phyloP scores from a whole-genome alignment of 1,140 invertebrate genomes.

The Macrotrachela quadricornifera region DNA sequence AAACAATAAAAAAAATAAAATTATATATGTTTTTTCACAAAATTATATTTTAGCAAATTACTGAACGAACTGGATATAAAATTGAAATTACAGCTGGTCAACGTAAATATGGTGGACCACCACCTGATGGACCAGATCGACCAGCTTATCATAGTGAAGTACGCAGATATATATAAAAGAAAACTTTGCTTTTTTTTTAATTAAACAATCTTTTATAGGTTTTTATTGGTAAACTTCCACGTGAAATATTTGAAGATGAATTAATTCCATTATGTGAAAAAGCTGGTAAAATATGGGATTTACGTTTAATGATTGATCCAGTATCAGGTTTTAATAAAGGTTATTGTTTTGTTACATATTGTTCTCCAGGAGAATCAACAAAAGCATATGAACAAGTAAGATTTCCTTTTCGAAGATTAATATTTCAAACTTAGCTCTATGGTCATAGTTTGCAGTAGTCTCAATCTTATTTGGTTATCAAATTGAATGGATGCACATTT shows the following conservation, averaged over 20 bases:
- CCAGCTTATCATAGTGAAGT: slow-evolving; percentile 17
- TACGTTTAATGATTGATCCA: slow-evolving; percentile 84
- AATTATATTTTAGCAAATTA: slow-evolving; percentile 39
- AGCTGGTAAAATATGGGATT: slow-evolving; percentile 89
- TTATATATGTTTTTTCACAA: neutral
- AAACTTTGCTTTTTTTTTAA: neutral
- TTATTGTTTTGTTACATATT: slow-evolving; percentile 96
- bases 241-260: slow-evolving; percentile 96
- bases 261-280: slow-evolving; percentile 90
- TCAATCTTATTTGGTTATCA: too few relatives aligned
- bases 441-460: too few relatives aligned
- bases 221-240: slow-evolving; percentile 96
- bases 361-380: slow-evolving; percentile 65
- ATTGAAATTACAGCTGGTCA: slow-evolving; percentile 95
- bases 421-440: slow-evolving; percentile 47
- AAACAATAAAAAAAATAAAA: slow-evolving; percentile 19
- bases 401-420: slow-evolving; percentile 5
- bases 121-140: slow-evolving; percentile 65
- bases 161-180: neutral
- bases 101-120: slow-evolving; percentile 89
- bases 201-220: too few relatives aligned
- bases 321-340: slow-evolving; percentile 88
- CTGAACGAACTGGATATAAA: slow-evolving; percentile 79
- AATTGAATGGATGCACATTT: too few relatives aligned
- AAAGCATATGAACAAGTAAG: slow-evolving; percentile 80